Conservation (phyloP, 2,797 vertebrate genomes). For the Sebastiscus tertius region DNA sequence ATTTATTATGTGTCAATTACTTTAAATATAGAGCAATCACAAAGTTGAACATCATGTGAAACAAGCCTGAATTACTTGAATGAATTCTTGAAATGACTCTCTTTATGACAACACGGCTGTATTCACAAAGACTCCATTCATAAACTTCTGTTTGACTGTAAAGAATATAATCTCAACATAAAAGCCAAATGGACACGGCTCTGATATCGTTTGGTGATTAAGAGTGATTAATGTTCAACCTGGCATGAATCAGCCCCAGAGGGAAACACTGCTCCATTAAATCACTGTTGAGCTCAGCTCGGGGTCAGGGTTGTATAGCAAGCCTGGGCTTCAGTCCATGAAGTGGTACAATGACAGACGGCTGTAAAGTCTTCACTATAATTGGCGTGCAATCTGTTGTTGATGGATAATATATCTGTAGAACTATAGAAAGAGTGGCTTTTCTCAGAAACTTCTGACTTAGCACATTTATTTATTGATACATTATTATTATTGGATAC, state of each 20-base stretch:
- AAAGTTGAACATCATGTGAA: not conserved
- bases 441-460: not conserved
- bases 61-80: not conserved
- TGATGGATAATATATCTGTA: not conserved
- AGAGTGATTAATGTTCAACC: constrained; percentile 16
- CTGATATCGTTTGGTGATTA: constrained; percentile 6
- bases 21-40: not conserved
- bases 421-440: not conserved
- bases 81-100: not conserved
- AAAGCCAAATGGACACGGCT: not conserved
- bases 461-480: not conserved
- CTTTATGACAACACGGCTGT: not conserved
- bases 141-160: not conserved
- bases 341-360: not conserved
- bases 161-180: not conserved
- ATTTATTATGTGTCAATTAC: not conserved
- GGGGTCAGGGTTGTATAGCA: not conserved
- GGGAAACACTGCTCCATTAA: constrained; percentile 17
- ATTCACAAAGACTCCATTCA: not conserved
- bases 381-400: not conserved
- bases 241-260: constrained; percentile 13
- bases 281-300: constrained; percentile 24
- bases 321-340: constrained; percentile 11
- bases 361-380: not conserved
- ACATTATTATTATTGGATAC: not conserved